These are phyloP conservation scores for Meda fulgida DNA, from an alignment of 2,797 vertebrate genomes.

Conservation along the genomic window DNA sequence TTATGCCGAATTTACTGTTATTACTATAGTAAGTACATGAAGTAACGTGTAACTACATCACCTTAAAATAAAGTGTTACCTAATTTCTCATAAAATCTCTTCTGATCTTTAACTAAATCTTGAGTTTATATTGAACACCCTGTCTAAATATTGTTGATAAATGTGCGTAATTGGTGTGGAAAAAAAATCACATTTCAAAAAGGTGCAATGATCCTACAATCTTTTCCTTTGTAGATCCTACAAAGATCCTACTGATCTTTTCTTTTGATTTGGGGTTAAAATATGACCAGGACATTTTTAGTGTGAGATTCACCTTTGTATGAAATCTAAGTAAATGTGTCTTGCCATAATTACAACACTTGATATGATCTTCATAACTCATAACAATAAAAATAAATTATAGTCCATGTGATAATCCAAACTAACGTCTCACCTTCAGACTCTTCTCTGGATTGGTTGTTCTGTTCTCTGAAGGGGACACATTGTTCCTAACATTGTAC, in stretches of 20 bases:
- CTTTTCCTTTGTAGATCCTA: too few relatives aligned
- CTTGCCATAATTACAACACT: too few relatives aligned
- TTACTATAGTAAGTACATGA: too few relatives aligned
- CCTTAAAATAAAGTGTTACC: too few relatives aligned
- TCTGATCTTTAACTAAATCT: neutral
- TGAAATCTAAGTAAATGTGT: too few relatives aligned
- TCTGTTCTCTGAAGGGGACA: conserved; percentile 31
- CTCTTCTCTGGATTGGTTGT: conserved; percentile 32
- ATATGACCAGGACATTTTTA: neutral
- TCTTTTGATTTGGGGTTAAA: neutral
- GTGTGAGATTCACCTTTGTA: neutral
- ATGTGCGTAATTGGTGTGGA: neutral
- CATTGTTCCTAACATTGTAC: conserved; percentile 65
- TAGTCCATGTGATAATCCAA: neutral
- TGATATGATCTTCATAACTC: neutral
- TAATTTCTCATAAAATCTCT: neutral
- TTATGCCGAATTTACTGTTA: too few relatives aligned
- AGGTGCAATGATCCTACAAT: neutral
- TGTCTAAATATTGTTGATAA: neutral
- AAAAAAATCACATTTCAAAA: neutral
- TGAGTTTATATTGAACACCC: neutral
- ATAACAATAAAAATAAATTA: neutral
- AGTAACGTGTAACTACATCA: too few relatives aligned
- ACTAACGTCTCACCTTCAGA: conserved; percentile 40
- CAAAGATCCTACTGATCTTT: too few relatives aligned